Conservation (phyloP, 2,797 vertebrate species). For the Naso thynnoides region DNA sequence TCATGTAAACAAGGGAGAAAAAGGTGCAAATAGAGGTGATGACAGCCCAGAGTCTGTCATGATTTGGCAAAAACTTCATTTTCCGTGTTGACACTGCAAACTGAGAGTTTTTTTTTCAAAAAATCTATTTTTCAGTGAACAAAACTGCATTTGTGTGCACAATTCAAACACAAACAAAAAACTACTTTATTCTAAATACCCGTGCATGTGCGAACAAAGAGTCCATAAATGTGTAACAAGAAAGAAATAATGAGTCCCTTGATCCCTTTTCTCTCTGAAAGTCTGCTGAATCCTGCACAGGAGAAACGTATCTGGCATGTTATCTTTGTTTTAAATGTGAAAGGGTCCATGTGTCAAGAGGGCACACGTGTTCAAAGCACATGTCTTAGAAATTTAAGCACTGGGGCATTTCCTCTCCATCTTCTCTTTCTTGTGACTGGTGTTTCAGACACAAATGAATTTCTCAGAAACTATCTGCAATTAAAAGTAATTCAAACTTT, state of each 20-base stretch:
- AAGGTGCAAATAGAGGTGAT: no score
- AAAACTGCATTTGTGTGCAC: no score
- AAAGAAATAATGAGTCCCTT: constrained; percentile 21
- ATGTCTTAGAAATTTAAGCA: constrained; percentile 19
- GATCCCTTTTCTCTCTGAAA: constrained; percentile 22
- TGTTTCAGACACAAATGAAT: not conserved
- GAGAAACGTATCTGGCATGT: constrained; percentile 15
- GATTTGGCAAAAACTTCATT: no score
- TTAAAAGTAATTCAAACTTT: constrained; percentile 11
- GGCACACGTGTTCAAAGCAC: constrained; percentile 23
- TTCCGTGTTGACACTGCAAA: no score
- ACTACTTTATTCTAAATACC: no score
- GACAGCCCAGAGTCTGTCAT: no score
- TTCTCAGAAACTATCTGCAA: not conserved
- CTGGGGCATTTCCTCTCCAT: not conserved
- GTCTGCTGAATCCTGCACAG: constrained; percentile 27
- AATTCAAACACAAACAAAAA: no score
- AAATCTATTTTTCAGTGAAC: no score
- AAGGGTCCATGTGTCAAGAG: constrained; percentile 43
- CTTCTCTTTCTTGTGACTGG: not conserved
- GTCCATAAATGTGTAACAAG: constrained; percentile 13
- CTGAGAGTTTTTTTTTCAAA: no score
- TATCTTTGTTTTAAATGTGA: constrained; percentile 61
- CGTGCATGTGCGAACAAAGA: no score
- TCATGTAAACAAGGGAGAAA: no score